Evolutionary conservation across 2,113 vertebrate genomes (phyloP).

Genomic region (Xerus inauris): DNA sequence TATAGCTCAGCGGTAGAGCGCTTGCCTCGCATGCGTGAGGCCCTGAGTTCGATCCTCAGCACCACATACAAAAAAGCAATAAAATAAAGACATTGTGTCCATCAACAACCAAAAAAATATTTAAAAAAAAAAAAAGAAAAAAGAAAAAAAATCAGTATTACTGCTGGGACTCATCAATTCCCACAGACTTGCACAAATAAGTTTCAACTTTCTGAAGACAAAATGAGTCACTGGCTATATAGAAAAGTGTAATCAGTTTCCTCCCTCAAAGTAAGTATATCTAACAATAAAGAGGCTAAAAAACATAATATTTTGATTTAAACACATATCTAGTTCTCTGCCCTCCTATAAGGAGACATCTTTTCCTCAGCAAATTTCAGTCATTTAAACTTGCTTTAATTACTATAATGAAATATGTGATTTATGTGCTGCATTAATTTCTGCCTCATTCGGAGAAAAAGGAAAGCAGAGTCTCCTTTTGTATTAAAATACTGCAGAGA

Average conservation of each 20-base stretch:
- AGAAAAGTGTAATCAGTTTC: not conserved
- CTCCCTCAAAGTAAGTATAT: not conserved
- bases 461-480: not conserved
- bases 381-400: not conserved
- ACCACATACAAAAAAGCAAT: no score
- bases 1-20: no score
- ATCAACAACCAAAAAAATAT: no score
- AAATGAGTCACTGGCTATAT: conserved; percentile 22
- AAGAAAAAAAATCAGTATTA: not conserved
- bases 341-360: not conserved
- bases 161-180: not conserved
- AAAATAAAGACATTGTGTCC: no score
- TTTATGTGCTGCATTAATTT: not conserved
- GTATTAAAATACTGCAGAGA: conserved; percentile 14
- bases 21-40: no score
- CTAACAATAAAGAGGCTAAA: not conserved
- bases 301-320: conserved; percentile 32
- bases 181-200: not conserved
- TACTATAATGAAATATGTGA: not conserved
- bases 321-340: not conserved
- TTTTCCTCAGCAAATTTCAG: not conserved
- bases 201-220: conserved; percentile 36
- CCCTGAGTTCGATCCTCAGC: no score
- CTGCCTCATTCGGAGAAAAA: conserved; percentile 35
- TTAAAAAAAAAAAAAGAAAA: no score